Percentiles rank a stretch among this genome's conserved stretches.
phyloP scores from a whole-genome alignment of 2,797 vertebrate genomes.

The Megaceryle alcyon region DNA sequence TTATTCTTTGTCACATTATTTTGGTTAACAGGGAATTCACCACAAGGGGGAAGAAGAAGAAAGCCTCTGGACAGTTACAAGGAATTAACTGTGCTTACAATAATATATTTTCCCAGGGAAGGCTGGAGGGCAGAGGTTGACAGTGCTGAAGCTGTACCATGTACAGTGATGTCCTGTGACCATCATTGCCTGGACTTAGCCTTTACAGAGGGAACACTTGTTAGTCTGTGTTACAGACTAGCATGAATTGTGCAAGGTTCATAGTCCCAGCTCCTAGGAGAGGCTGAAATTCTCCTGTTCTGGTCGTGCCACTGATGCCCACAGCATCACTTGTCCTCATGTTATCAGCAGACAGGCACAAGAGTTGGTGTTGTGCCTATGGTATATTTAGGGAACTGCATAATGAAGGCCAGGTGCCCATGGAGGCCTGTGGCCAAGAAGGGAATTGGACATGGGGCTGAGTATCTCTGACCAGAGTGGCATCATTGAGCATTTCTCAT shows the following conservation, averaged over 20 bases:
- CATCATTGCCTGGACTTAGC: background rate
- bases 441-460: background rate
- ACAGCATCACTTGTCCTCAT: background rate
- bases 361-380: background rate
- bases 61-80: conserved; percentile 16
- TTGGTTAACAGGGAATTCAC: conserved; percentile 44
- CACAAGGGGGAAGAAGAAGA: background rate
- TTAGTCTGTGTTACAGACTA: background rate
- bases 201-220: background rate
- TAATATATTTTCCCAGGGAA: conserved; percentile 5
- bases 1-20: conserved; percentile 51
- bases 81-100: conserved; percentile 3
- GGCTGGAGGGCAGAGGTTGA: background rate
- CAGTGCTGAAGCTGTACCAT: background rate
- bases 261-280: background rate
- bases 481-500: background rate
- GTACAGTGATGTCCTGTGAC: background rate
- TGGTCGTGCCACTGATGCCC: background rate
- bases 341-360: background rate
- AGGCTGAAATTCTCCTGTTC: background rate
- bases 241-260: background rate
- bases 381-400: background rate
- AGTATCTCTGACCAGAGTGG: background rate
- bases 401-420: background rate
- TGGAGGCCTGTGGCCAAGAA: background rate